Conservation (phyloP, 1,140 invertebrate species). For the Lepidostoma basale region DNA sequence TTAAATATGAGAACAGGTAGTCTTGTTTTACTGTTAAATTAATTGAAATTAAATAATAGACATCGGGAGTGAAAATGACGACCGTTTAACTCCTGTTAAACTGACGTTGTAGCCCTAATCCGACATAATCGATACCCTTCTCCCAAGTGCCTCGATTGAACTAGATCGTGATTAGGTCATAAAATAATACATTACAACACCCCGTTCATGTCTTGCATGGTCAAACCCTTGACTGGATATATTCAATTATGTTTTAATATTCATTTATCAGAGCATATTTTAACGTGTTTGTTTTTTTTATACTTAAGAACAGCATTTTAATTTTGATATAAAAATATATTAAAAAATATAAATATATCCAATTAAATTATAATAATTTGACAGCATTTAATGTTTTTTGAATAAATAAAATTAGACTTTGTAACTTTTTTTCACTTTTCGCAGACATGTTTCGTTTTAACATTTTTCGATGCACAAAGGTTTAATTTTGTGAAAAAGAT, state of each 20-base stretch:
- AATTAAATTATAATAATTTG: too few relatives aligned
- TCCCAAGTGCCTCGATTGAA: constrained; percentile 19
- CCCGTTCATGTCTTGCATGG: neutral
- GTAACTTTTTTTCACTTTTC: too few relatives aligned
- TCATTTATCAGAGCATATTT: neutral
- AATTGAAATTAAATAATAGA: too few relatives aligned
- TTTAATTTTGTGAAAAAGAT: too few relatives aligned
- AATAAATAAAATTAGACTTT: too few relatives aligned
- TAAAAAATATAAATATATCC: too few relatives aligned
- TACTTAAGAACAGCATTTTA: neutral
- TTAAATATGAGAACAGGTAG: too few relatives aligned
- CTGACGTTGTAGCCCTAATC: neutral
- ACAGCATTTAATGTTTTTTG: too few relatives aligned
- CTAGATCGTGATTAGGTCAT: constrained; percentile 23
- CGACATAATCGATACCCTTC: neutral
- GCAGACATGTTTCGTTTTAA: too few relatives aligned
- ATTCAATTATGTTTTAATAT: neutral
- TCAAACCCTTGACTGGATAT: neutral
- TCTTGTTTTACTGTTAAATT: too few relatives aligned
- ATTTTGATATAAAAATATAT: neutral
- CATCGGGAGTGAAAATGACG: neutral
- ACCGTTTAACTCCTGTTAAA: neutral
- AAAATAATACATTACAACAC: constrained; percentile 7
- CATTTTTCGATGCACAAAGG: too few relatives aligned
- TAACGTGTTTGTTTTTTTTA: neutral